These are phyloP conservation scores for Trypoxylus dichotomus DNA, from an alignment of 1,140 invertebrate species.

Conservation along the genomic window DNA sequence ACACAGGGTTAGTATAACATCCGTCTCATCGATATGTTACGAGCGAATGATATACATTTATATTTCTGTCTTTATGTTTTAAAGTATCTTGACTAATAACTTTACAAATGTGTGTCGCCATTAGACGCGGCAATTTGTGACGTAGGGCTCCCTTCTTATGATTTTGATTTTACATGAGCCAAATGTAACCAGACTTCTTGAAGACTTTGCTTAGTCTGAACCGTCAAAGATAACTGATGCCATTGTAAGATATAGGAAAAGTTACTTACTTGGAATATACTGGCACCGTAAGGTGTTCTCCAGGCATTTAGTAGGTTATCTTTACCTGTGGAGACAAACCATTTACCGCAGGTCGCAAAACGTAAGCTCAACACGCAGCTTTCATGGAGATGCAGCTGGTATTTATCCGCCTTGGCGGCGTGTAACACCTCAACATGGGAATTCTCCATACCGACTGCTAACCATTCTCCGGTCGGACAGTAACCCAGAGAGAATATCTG, in stretches of 20 bases:
- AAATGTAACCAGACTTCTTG: too few relatives aligned
- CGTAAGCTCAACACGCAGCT: conserved; percentile 96
- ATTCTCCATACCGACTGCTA: conserved; percentile 98
- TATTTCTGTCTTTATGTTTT: too few relatives aligned
- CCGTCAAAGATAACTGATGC: too few relatives aligned
- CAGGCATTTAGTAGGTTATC: conserved; percentile 98
- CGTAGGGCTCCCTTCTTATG: too few relatives aligned
- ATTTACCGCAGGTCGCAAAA: conserved; percentile 96
- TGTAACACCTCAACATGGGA: conserved; percentile 97
- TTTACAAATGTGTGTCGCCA: too few relatives aligned
- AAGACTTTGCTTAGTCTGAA: too few relatives aligned
- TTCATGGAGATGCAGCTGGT: conserved; percentile 96
- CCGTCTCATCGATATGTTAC: too few relatives aligned
- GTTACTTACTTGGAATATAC: conserved; percentile 90
- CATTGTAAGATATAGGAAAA: neutral
- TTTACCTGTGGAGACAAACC: conserved; percentile 99
- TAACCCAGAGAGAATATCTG: conserved; percentile 96
- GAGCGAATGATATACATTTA: too few relatives aligned
- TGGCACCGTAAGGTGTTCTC: conserved; percentile 97
- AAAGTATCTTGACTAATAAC: too few relatives aligned
- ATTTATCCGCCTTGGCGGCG: conserved; percentile 93
- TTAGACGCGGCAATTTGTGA: too few relatives aligned
- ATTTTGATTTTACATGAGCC: too few relatives aligned
- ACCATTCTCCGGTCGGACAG: conserved; percentile 96
- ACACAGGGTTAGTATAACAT: too few relatives aligned